These are phyloP conservation scores for Oxycera nigricornis DNA, from an alignment of 2,888 invertebrate species.

Conservation along the genomic window DNA sequence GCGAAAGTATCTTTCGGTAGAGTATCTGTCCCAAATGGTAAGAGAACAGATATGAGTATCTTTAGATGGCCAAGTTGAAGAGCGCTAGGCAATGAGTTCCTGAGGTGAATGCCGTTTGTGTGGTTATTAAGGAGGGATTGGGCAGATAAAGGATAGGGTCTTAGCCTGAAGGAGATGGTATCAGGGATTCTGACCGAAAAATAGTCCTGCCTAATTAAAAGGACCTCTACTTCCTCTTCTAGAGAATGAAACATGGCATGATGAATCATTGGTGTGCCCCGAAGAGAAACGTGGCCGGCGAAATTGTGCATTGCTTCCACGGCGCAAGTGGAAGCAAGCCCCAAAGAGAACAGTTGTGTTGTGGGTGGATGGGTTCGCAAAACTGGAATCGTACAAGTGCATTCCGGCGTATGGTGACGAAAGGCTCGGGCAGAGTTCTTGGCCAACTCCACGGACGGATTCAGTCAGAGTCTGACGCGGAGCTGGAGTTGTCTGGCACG, in stretches of 20 bases:
- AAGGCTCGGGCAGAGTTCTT: not conserved
- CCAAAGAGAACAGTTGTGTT: not conserved
- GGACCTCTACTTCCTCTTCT: no score
- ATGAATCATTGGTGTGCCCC: slow-evolving; percentile 1
- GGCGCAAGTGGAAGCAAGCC: not conserved
- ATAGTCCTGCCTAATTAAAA: no score
- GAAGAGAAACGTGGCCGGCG: not conserved
- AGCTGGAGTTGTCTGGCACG: not conserved
- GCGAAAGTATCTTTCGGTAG: not conserved
- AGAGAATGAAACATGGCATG: no score
- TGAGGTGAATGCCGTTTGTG: no score
- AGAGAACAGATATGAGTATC: slow-evolving; percentile 27
- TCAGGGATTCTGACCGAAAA: no score
- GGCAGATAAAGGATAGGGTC: no score
- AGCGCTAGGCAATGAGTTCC: no score
- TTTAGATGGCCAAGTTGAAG: no score
- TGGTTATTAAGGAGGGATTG: no score
- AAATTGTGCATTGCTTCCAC: not conserved
- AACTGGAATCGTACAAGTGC: not conserved
- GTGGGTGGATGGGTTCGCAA: slow-evolving; percentile 14
- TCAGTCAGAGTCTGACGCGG: not conserved
- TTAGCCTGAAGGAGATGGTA: no score
- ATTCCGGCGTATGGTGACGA: not conserved
- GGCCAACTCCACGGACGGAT: not conserved
- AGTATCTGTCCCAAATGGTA: slow-evolving; percentile 5